A percentile compares a stretch with the other conserved stretches of the same genome.
Evolutionary conservation across 2,888 invertebrate species (phyloP).

Genomic region (Cryptophagus acutangulus): DNA sequence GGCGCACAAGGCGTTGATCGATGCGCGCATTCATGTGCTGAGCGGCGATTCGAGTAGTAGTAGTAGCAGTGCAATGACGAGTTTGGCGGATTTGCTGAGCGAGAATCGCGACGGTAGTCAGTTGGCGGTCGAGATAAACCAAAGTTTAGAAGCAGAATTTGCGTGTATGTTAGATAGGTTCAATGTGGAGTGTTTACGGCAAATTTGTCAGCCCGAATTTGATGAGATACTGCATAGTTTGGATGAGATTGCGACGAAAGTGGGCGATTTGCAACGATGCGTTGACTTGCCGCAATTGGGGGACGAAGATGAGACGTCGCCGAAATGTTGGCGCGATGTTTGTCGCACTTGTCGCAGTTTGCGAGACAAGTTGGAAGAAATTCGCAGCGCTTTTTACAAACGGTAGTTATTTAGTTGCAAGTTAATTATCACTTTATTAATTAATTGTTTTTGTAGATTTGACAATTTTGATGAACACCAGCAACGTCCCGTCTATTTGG

Average conservation of each 20-base stretch:
- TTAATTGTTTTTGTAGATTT: conserved; percentile 21
- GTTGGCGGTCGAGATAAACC: conserved; percentile 45
- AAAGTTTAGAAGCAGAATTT: conserved; percentile 62
- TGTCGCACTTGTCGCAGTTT: conserved; percentile 56
- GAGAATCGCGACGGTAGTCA: too few relatives aligned
- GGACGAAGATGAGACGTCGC: conserved; percentile 28
- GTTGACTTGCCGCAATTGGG: conserved; percentile 27
- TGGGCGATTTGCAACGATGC: conserved; percentile 32
- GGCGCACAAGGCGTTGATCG: conserved; percentile 70
- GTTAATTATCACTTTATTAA: background rate
- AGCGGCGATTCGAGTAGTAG: conserved; percentile 51
- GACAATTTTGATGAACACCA: conserved; percentile 29
- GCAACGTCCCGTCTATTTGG: conserved; percentile 39
- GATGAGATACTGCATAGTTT: conserved; percentile 32
- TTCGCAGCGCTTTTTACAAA: conserved; percentile 37
- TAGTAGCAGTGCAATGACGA: too few relatives aligned
- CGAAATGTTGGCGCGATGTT: conserved; percentile 51
- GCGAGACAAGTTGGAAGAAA: conserved; percentile 51
- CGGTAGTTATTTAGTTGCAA: conserved; percentile 33
- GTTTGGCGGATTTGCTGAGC: too few relatives aligned
- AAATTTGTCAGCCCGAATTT: conserved; percentile 37
- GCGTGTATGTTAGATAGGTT: conserved; percentile 61
- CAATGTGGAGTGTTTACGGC: conserved; percentile 58
- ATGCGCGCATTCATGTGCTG: conserved; percentile 68
- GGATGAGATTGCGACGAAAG: conserved; percentile 32